Conservation (phyloP, 2,797 vertebrate species). For the Cryptoblepharus egeriae region DNA sequence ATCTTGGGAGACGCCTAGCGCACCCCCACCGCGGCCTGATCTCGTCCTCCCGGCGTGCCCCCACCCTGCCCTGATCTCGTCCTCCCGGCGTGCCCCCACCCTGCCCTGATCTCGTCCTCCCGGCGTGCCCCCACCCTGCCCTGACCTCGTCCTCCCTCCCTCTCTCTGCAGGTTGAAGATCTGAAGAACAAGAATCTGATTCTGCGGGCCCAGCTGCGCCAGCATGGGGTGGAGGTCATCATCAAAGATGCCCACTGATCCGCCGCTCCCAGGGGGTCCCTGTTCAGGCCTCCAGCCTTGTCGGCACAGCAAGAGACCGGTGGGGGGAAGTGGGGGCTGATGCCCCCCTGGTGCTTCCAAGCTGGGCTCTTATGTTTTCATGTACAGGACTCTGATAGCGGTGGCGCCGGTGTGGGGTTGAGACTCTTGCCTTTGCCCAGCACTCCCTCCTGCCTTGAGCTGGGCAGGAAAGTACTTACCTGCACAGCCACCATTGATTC, state of each 20-base stretch:
- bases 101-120: too few relatives aligned
- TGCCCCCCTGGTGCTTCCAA: background rate
- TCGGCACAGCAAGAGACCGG: background rate
- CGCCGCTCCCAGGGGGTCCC: background rate
- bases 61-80: too few relatives aligned
- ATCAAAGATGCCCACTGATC: constrained; percentile 73
- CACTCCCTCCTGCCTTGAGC: background rate
- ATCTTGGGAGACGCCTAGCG: too few relatives aligned
- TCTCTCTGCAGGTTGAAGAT: constrained; percentile 70
- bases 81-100: background rate
- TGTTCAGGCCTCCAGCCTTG: background rate
- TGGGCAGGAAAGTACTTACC: background rate
- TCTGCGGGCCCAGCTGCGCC: constrained; percentile 73
- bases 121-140: background rate
- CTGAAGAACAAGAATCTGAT: constrained; percentile 79
- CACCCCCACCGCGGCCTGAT: too few relatives aligned
- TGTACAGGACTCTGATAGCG: background rate
- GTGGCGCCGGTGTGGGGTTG: background rate
- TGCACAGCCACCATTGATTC: rapidly evolving
- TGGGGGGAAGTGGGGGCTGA: background rate
- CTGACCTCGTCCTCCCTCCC: background rate
- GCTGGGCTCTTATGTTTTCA: background rate
- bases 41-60: too few relatives aligned
- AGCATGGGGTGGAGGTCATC: constrained; percentile 77
- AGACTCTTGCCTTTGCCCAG: background rate